phyloP scores from a whole-genome alignment of 2,113 vertebrate genomes.

The Cyanistes caeruleus region DNA sequence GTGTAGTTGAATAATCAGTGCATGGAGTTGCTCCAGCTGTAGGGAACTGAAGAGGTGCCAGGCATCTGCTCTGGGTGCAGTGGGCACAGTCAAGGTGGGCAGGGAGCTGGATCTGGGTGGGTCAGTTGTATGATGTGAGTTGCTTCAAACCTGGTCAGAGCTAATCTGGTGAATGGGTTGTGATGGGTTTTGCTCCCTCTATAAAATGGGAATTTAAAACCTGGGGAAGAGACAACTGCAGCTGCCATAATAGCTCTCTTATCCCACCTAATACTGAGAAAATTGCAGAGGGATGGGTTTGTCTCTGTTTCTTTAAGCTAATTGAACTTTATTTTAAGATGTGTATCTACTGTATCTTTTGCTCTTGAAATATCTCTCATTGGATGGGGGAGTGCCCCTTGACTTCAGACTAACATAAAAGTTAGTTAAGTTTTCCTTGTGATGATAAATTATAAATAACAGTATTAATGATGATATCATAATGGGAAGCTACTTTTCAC shows the following conservation, averaged over 20 bases:
- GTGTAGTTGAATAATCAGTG: background rate
- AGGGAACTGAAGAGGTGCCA: background rate
- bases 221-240: background rate
- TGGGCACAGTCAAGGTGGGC: accelerated
- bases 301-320: background rate
- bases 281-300: background rate
- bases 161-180: background rate
- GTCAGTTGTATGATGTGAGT: accelerated
- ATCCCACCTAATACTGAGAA: background rate
- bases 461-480: background rate
- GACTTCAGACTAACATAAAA: background rate
- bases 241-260: background rate
- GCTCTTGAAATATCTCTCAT: background rate
- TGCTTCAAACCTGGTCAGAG: background rate
- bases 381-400: background rate
- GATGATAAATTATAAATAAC: background rate
- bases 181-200: background rate
- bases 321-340: background rate
- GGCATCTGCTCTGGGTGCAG: accelerated
- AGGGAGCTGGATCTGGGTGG: accelerated
- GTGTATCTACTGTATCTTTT: background rate
- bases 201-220: background rate
- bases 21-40: background rate
- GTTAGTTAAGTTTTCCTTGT: background rate
- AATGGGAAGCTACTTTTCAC: background rate